Evolutionary conservation across 2,888 invertebrate genomes (phyloP), one percentile per base, ranked within the genome.

Genomic region (Microctonus aethiopoides): DNA sequence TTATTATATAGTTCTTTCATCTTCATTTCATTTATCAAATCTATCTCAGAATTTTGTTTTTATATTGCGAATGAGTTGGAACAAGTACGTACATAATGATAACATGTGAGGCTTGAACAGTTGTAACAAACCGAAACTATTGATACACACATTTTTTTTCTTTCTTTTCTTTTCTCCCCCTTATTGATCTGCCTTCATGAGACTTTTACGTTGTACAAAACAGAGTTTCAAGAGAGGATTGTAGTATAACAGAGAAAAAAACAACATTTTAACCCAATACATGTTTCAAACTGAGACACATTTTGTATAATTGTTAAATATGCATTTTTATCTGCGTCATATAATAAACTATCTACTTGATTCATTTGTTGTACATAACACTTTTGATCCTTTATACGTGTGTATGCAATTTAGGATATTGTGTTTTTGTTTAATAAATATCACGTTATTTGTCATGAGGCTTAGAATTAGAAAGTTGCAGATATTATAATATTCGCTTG

Each of bases 361-460:
- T 29, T 13, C 6, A 56, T 26, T 54, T 51, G 54, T 51, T 22
- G 22, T 11, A 13, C 11, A 66, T 16, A 29, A 46, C 29, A 16
- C 29, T 36, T 11, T 41, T 7, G 7, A 39, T 41, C n/a, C 60
- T 59, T 36, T 26, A 54, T 20, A 34, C 32, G 20, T 24, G 16
- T 9, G 6, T 16, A 16, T 16, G 20, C 20, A n/a, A 46, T 46
- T 46, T 5, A 46, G 46, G 46, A n/a, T 16, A 46, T 57, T 36
- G 68, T 69, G 76, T 81, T 81, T 81, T 79, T 80, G 80, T 77
- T 76, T 78, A 80, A 80, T 80, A 81, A 80, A 77, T 79, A 81
- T 76, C 77, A 74, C 76, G 75, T 75, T 72, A 69, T 77, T 77
- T 75, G 76, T 79, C 80, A 77, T 77, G 78, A 79, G 74, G 77